A percentile compares a stretch with the other conserved stretches of the same genome.
Evolutionary conservation across 1,140 invertebrate genomes (phyloP).

Genomic region (Hylyphantes graminicola): DNA sequence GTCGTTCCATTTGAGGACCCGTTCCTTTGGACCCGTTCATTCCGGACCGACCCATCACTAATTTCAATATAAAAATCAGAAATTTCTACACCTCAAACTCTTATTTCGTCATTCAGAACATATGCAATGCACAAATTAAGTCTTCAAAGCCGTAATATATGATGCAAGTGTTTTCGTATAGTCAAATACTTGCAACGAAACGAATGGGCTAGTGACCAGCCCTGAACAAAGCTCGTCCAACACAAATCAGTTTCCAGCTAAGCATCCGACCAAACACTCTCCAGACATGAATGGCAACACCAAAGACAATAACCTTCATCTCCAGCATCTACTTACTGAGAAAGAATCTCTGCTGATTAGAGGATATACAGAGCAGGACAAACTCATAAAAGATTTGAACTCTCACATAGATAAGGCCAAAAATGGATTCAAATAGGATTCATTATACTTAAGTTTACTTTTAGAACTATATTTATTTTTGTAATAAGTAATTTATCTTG

Average conservation of each 20-base stretch:
- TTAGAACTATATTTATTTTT: too few relatives aligned
- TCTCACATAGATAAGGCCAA: conserved; percentile 54
- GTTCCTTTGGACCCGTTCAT: too few relatives aligned
- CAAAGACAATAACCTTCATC: conserved; percentile 15
- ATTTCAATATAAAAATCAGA: too few relatives aligned
- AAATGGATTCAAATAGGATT: conserved; percentile 14
- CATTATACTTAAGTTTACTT: too few relatives aligned
- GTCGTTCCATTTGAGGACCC: too few relatives aligned
- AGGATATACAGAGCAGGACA: conserved; percentile 54
- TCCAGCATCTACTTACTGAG: conserved; percentile 33
- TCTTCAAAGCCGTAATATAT: too few relatives aligned
- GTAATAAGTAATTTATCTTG: too few relatives aligned
- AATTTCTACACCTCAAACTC: too few relatives aligned
- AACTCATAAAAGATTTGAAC: conserved; percentile 52
- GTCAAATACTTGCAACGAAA: conserved; percentile 23
- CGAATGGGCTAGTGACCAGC: neutral
- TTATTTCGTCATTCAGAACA: too few relatives aligned
- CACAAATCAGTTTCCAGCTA: conserved; percentile 7
- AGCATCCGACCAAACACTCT: conserved; percentile 21
- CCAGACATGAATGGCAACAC: conserved; percentile 43
- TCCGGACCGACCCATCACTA: too few relatives aligned
- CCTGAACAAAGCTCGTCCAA: neutral
- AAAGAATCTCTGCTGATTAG: conserved; percentile 23
- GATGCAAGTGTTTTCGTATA: too few relatives aligned
- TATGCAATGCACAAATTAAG: too few relatives aligned